phyloP scores from a whole-genome alignment of 1,140 invertebrate species.

The Pantala flavescens region DNA sequence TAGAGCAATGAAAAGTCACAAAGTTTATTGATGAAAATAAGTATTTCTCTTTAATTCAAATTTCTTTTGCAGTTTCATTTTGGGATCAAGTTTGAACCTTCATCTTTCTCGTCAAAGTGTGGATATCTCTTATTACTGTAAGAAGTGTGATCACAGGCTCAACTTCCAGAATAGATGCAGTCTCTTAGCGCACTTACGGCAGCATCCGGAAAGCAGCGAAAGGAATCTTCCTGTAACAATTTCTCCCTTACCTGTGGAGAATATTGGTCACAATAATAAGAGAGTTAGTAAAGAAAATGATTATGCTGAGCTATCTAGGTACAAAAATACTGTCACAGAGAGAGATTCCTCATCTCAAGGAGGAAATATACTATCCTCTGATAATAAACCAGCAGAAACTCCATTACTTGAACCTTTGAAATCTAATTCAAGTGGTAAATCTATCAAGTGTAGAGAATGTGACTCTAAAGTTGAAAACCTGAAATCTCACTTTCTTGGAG shows the following conservation, averaged over 20 bases:
- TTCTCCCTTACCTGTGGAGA: neutral
- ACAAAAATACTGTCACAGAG: no score
- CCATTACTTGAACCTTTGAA: no score
- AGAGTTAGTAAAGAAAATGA: neutral
- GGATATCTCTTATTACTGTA: neutral
- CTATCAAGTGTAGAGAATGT: neutral
- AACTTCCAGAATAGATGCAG: slow-evolving; percentile 1
- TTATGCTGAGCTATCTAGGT: no score
- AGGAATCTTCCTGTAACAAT: neutral
- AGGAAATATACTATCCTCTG: no score
- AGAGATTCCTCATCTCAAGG: no score
- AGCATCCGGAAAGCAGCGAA: neutral
- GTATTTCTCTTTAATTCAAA: neutral
- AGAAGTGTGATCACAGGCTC: neutral
- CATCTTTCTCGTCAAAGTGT: neutral
- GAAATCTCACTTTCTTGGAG: slow-evolving; percentile 11
- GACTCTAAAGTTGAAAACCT: neutral
- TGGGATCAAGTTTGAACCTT: neutral
- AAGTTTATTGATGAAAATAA: no score
- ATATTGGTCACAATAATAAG: neutral
- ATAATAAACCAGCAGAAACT: no score
- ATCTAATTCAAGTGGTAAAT: neutral
- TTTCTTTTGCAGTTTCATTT: slow-evolving; percentile 13
- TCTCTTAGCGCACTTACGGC: neutral
- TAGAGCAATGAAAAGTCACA: no score